phyloP scores from a whole-genome alignment of 2,888 invertebrate species.

The Andrena bicolor region DNA sequence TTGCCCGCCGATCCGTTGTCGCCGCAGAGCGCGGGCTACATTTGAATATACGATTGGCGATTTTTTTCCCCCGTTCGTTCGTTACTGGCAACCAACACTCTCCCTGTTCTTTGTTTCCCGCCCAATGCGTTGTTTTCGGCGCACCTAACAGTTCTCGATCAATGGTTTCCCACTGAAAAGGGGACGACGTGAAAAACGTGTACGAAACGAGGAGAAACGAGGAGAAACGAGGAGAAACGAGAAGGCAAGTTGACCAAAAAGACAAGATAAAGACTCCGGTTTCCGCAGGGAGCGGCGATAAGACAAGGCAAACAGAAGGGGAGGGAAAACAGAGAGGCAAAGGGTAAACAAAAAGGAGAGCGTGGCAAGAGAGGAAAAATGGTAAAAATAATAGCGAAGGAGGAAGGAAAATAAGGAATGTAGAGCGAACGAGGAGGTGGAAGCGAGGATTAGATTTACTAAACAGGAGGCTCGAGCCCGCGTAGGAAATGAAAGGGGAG shows the following conservation, averaged over 20 bases:
- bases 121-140: background rate
- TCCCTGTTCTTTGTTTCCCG: conserved; percentile 20
- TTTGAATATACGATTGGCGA: conserved; percentile 65
- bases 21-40: conserved; percentile 19
- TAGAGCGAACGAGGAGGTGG: background rate
- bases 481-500: conserved; percentile 47
- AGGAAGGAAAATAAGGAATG: conserved; percentile 9
- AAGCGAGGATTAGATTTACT: conserved; percentile 65
- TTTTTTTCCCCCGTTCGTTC: conserved; percentile 19
- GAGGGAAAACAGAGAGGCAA: background rate
- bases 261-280: background rate
- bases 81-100: conserved; percentile 10
- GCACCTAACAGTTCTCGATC: conserved; percentile 29
- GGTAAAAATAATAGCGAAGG: background rate
- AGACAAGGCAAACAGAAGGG: background rate
- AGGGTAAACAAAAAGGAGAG: background rate
- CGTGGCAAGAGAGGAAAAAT: background rate
- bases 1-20: conserved; percentile 28
- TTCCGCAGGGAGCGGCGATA: background rate
- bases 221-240: background rate
- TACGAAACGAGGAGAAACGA: background rate
- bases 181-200: background rate
- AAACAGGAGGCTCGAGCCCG: conserved; percentile 36
- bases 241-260: background rate
- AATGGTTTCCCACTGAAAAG: background rate